Evolutionary conservation across 2,797 vertebrate species (phyloP).

Genomic region (Carcharodon carcharias): DNA sequence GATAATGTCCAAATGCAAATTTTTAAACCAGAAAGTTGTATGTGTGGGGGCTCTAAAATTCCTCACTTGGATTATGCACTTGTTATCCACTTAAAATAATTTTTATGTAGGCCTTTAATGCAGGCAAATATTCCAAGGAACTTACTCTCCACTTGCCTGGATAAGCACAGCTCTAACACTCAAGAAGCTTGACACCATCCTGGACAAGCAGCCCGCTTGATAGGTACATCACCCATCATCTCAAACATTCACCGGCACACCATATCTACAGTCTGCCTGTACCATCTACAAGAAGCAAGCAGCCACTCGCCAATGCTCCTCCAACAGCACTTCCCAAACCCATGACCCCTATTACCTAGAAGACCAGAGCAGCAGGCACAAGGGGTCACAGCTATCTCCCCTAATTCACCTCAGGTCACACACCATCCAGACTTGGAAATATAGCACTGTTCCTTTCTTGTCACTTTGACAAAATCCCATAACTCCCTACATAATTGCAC

Average conservation of each 20-base stretch:
- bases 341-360: not conserved
- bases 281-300: no score
- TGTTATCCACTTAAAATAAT: not conserved
- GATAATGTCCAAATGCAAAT: not conserved
- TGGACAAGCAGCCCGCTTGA: not conserved
- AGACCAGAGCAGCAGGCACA: not conserved
- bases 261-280: not conserved
- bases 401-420: not conserved
- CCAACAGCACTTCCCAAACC: not conserved
- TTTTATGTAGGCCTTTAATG: not conserved
- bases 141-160: not conserved
- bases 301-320: not conserved
- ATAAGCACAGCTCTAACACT: not conserved
- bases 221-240: not conserved
- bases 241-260: not conserved
- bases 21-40: not conserved
- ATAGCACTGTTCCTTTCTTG: not conserved
- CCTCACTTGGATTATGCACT: not conserved
- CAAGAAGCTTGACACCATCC: not conserved
- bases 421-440: not conserved
- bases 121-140: not conserved
- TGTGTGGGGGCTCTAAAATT: not conserved
- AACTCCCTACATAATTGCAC: not conserved
- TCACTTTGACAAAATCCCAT: not conserved
- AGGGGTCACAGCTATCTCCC: not conserved